Evolutionary conservation across 2,888 invertebrate genomes (phyloP), one percentile per base, ranked within the genome.

Genomic region (Leptinotarsa juncta): DNA sequence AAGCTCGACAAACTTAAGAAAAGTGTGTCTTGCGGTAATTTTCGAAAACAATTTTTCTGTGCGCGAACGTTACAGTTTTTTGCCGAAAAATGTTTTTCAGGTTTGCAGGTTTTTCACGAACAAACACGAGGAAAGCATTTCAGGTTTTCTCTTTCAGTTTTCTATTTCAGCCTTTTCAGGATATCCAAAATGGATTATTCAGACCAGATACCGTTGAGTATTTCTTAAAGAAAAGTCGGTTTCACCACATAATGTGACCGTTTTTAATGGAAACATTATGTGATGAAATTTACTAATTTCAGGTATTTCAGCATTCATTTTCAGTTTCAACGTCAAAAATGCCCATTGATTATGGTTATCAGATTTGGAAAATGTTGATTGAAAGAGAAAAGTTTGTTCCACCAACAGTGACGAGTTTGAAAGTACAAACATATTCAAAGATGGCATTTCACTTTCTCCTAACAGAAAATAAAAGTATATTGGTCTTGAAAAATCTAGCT

Each of bases 141-240:
- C 72, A 72, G 77, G 72, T 69, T 69, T 69, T 69, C 69, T 69
- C 69, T 69, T 69, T 69, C 69, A 69, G 69, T 69, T 69, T 73
- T 69, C 57, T 72, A 65, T 72, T 71, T 67, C 71, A 71, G 71
- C 71, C 57, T 72, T 72, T 72, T 72, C 67, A 65, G 66, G 55
- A 65, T 62, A 74, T 55, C 53, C 55, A 62, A 72, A 70, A 70
- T 51, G 68, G 67, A 51, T 69, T 69, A 18, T 49, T 69, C 42
- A 62, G 4, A 42, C 62, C 32, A 32, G 62, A 62, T 62, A 42
- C 42, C 42, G 32, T 62, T 62, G 42, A 62, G n/a, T 16, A 16
- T 32, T 62, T 62, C n/a, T 16, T 32, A n/a, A 62, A 14, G 42
- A 42, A 20, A n/a, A 42, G 69, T 57, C 49, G 5, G 20, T 57